Percentiles rank a stretch among this genome's conserved stretches.
Conservation (phyloP, 1,140 invertebrate species). For the Ceratosolen fusciceps region DNA sequence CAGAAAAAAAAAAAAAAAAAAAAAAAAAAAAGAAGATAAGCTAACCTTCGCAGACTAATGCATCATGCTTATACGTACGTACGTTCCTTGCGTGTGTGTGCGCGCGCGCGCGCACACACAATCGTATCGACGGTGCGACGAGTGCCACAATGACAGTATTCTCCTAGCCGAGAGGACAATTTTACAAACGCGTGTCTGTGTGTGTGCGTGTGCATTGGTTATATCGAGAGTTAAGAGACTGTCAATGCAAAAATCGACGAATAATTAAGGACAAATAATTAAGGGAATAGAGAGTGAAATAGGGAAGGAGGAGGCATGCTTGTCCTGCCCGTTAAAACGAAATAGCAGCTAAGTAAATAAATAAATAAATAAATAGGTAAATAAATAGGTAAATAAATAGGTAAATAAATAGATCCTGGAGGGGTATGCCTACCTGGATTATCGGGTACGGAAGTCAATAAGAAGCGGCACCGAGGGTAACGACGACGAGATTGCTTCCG, state of each 20-base stretch:
- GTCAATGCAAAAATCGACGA: background rate
- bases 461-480: background rate
- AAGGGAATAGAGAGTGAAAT: too few relatives aligned
- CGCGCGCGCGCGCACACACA: too few relatives aligned
- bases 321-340: too few relatives aligned
- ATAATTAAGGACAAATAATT: too few relatives aligned
- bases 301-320: too few relatives aligned
- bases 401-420: background rate
- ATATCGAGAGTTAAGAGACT: too few relatives aligned
- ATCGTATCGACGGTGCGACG: background rate
- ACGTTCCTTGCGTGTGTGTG: background rate
- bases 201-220: background rate
- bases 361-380: too few relatives aligned
- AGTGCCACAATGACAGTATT: background rate
- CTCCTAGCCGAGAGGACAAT: background rate
- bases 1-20: background rate
- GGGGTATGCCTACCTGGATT: background rate
- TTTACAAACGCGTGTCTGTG: background rate
- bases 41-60: constrained; percentile 19
- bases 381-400: too few relatives aligned
- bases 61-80: too few relatives aligned
- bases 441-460: background rate
- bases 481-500: background rate
- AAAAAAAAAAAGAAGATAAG: constrained; percentile 1
- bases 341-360: too few relatives aligned